Evolutionary conservation across 1,140 invertebrate species (phyloP).

Genomic region (Panagrolaimus sp.): DNA sequence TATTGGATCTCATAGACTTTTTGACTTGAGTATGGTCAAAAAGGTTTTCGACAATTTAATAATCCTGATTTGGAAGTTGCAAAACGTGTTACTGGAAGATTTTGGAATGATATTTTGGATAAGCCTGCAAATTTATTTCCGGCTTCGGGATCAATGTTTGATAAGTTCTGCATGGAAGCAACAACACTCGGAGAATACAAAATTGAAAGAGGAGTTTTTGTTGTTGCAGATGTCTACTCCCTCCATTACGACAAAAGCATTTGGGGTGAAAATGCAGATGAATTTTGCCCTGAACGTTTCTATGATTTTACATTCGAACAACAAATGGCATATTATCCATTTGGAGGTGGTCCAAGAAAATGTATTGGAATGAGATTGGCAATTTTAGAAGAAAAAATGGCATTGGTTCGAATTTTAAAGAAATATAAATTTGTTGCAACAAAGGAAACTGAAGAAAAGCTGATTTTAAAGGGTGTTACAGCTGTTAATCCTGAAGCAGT

Average conservation of each 20-base stretch:
- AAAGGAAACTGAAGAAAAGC: constrained; percentile 11
- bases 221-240: constrained; percentile 14
- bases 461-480: background rate
- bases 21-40: too few relatives aligned
- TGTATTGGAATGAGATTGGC: constrained; percentile 67
- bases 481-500: background rate
- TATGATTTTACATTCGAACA: background rate
- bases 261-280: constrained; percentile 56
- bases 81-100: too few relatives aligned
- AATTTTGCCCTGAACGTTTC: constrained; percentile 52
- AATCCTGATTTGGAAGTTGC: too few relatives aligned
- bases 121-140: too few relatives aligned
- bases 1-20: too few relatives aligned
- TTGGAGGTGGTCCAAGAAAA: constrained; percentile 62
- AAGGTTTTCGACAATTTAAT: too few relatives aligned
- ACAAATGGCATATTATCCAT: constrained; percentile 31
- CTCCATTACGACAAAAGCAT: constrained; percentile 37
- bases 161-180: constrained; percentile 19
- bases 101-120: too few relatives aligned
- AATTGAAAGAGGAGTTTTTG: constrained; percentile 30
- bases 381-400: constrained; percentile 66
- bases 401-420: constrained; percentile 58
- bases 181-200: constrained; percentile 30
- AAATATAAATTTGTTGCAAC: constrained; percentile 7
- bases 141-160: too few relatives aligned